phyloP scores from a whole-genome alignment of 2,888 invertebrate species.

The Phyllotreta cruciferae region DNA sequence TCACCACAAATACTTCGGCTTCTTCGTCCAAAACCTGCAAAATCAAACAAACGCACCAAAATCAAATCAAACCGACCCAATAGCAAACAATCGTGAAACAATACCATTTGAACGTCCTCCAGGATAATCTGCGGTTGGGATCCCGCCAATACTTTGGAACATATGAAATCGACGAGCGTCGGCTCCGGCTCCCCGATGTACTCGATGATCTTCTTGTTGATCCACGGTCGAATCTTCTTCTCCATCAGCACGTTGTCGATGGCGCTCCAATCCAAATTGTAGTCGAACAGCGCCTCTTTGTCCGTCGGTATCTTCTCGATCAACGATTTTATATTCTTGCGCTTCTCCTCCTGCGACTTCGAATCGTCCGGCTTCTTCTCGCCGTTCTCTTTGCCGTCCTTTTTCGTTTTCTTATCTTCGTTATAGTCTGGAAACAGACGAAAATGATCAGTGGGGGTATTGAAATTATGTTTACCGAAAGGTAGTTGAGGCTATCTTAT shows the following conservation, averaged over 20 bases:
- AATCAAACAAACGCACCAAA: conserved; percentile 39
- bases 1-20: conserved; percentile 99
- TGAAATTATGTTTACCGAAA: not conserved
- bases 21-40: conserved; percentile 97
- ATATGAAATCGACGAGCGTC: conserved; percentile 98
- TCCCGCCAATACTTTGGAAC: conserved; percentile 95
- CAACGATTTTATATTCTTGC: conserved; percentile 93
- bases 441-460: not conserved
- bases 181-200: conserved; percentile 99
- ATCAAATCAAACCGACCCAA: not conserved
- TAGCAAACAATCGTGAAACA: too few species aligned
- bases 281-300: conserved; percentile 95
- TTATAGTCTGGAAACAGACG: conserved; percentile 63
- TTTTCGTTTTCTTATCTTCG: conserved; percentile 61
- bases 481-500: too few species aligned
- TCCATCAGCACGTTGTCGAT: conserved; percentile 85
- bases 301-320: conserved; percentile 99
- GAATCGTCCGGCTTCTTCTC: conserved; percentile 65
- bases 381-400: conserved; percentile 59
- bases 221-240: conserved; percentile 97
- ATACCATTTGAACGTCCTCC: conserved; percentile 98
- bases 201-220: conserved; percentile 99
- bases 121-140: conserved; percentile 93
- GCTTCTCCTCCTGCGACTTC: conserved; percentile 90
- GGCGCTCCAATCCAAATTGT: conserved; percentile 88